Percentiles rank a stretch among this genome's conserved stretches.
Evolutionary conservation across 2,113 vertebrate species (phyloP).

Genomic region (Alethe diademata): DNA sequence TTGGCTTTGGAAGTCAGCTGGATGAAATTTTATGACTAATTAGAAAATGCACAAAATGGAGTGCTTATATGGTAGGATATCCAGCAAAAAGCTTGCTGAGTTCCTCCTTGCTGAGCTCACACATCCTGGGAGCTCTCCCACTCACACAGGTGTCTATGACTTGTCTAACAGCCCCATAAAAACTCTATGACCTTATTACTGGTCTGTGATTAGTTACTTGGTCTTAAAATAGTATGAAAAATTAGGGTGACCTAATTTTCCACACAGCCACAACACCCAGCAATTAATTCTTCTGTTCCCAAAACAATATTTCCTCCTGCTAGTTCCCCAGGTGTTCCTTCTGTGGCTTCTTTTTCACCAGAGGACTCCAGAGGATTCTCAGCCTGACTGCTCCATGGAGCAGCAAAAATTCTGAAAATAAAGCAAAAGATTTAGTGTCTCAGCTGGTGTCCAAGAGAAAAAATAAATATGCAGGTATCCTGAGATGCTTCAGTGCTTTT

Average conservation of each 20-base stretch:
- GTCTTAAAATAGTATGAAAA: slow-evolving; percentile 18
- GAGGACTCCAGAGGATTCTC: neutral
- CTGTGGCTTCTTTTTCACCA: neutral
- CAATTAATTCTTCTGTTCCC: neutral
- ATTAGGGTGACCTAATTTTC: slow-evolving; percentile 12
- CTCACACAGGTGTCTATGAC: neutral
- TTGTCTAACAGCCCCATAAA: neutral
- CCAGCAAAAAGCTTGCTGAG: neutral
- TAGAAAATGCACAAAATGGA: neutral
- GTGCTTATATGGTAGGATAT: neutral
- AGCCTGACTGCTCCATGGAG: neutral
- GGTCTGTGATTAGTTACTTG: neutral
- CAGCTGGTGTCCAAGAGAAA: neutral
- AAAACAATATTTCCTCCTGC: neutral
- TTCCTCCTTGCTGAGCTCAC: neutral
- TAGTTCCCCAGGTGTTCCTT: neutral
- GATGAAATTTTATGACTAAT: neutral
- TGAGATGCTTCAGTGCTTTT: neutral
- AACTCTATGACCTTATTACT: neutral
- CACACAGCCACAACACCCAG: neutral
- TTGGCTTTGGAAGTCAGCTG: neutral
- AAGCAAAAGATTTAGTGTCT: neutral
- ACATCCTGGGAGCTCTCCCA: neutral
- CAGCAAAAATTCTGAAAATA: neutral
- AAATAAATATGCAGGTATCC: neutral